These are phyloP conservation scores for Corythornis madagascariensis DNA, from an alignment of 2,113 vertebrate genomes.

Conservation along the genomic window DNA sequence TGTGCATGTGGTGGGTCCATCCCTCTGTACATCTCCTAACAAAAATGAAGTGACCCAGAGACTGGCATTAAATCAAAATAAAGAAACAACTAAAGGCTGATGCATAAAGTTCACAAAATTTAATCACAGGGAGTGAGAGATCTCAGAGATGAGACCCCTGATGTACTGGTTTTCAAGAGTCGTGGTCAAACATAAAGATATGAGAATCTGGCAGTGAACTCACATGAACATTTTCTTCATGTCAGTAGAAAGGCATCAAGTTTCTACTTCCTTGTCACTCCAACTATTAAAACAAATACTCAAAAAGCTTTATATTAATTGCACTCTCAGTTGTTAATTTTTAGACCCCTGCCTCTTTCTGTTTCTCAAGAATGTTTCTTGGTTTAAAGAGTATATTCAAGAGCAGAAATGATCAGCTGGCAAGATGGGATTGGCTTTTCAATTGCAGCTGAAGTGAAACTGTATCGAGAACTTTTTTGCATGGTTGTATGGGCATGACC, in stretches of 20 bases:
- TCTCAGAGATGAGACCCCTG: background rate
- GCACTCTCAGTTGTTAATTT: background rate
- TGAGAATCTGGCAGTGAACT: background rate
- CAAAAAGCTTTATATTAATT: background rate
- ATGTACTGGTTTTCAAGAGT: background rate
- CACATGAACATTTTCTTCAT: background rate
- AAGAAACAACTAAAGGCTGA: background rate
- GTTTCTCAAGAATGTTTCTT: background rate
- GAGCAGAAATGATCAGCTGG: background rate
- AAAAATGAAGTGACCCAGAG: background rate
- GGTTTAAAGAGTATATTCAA: background rate
- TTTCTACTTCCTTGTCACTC: background rate
- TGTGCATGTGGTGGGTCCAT: fast-evolving
- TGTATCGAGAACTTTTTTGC: background rate
- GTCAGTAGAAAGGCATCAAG: background rate
- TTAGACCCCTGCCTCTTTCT: background rate
- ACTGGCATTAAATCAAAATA: background rate
- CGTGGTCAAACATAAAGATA: background rate
- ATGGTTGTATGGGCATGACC: background rate
- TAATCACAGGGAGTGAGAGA: background rate
- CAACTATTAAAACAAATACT: background rate
- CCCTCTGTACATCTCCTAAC: background rate
- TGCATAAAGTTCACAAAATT: background rate
- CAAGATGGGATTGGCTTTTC: background rate
- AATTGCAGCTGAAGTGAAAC: background rate